Evolutionary conservation across 1,140 invertebrate genomes (phyloP).

Genomic region (Cyphomyrmex costatus): DNA sequence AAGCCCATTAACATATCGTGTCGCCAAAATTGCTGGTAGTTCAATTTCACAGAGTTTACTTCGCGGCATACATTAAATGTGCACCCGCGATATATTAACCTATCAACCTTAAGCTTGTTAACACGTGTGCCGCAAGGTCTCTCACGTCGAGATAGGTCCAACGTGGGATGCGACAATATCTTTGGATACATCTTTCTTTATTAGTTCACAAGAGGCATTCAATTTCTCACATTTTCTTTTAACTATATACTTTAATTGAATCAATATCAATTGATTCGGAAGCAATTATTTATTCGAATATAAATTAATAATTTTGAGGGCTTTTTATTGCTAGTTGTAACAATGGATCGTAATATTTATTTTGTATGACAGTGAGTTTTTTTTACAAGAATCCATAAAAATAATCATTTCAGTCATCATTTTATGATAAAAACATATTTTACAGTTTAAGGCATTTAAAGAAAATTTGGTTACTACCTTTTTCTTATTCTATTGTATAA

Average conservation of each 20-base stretch:
- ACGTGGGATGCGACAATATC: neutral
- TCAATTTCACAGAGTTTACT: slow-evolving; percentile 52
- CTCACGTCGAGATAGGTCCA: neutral
- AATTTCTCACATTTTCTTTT: neutral
- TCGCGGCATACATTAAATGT: neutral
- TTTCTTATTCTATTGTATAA: neutral
- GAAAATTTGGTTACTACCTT: neutral
- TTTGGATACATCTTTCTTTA: neutral
- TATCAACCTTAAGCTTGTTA: slow-evolving; percentile 27
- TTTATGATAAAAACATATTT: neutral
- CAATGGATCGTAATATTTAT: neutral
- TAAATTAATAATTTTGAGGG: neutral
- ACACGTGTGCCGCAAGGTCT: neutral
- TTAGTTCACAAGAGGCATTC: neutral
- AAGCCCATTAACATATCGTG: slow-evolving; percentile 47
- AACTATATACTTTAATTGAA: neutral
- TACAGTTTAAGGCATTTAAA: neutral
- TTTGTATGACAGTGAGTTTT: neutral
- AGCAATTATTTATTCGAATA: neutral
- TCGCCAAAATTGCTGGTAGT: slow-evolving; percentile 53
- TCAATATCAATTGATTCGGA: no score
- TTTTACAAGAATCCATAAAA: neutral
- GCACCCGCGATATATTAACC: slow-evolving; percentile 36
- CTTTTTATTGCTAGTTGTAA: neutral
- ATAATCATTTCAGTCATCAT: neutral